Evolutionary conservation across 64 coral and sea anemone genomes (phyloP).

Genomic region (Montipora foliosa): DNA sequence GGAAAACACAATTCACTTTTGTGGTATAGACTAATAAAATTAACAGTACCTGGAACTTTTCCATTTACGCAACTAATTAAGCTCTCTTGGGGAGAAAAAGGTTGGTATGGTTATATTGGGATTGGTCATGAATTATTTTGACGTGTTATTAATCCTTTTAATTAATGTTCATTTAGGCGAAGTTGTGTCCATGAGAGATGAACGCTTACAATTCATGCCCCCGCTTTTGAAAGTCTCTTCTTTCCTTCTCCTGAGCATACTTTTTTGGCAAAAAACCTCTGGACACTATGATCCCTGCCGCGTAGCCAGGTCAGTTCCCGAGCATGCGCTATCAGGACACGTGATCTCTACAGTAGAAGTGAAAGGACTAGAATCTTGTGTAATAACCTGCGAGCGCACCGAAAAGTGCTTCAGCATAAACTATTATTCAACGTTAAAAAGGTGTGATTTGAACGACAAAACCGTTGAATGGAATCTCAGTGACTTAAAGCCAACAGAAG

Average conservation of each 20-base stretch:
- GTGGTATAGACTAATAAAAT: no score
- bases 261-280: conserved; percentile 1
- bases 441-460: conserved; percentile 78
- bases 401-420: conserved; percentile 74
- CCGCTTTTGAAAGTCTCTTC: not conserved
- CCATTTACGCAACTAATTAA: no score
- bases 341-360: not conserved
- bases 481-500: conserved; percentile 29
- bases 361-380: conserved; percentile 45
- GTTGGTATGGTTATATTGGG: no score
- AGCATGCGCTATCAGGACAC: conserved; percentile 39
- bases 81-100: no score
- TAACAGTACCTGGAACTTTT: no score
- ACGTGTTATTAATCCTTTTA: no score
- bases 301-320: not conserved
- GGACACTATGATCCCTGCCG: conserved; percentile 8
- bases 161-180: no score
- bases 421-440: conserved; percentile 10
- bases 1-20: no score
- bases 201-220: not conserved
- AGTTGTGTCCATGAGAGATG: not conserved
- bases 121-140: no score
- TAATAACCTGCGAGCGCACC: conserved; percentile 36
- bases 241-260: conserved; percentile 8
- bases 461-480: conserved; percentile 52